A percentile compares a stretch with the other conserved stretches of the same genome.
These are phyloP conservation scores for Montifringilla adamsi DNA, from an alignment of 2,113 vertebrate genomes.

Conservation along the genomic window DNA sequence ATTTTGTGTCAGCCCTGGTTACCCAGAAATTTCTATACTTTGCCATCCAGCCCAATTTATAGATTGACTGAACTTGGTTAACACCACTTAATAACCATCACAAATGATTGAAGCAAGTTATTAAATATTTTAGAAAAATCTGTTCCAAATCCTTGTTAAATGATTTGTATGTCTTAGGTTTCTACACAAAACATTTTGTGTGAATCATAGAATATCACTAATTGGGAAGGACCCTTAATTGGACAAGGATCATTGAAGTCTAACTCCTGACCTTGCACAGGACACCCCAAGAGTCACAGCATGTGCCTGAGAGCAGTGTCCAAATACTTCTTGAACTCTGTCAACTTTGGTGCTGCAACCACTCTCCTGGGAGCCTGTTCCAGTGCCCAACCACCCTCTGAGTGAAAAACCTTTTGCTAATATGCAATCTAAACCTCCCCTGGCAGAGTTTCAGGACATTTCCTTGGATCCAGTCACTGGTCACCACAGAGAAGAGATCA, in stretches of 20 bases:
- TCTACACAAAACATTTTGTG: not conserved
- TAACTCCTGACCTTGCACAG: not conserved
- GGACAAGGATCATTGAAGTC: not conserved
- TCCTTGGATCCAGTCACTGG: not conserved
- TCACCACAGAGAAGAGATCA: not conserved
- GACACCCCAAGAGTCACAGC: not conserved
- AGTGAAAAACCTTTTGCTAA: not conserved
- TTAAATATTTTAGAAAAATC: not conserved
- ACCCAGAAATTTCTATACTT: not conserved
- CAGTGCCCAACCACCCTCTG: rapidly evolving
- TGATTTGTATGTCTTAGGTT: not conserved
- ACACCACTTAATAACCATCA: not conserved
- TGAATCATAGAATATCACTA: not conserved
- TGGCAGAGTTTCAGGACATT: not conserved
- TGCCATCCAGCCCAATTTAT: not conserved
- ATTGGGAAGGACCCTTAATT: not conserved
- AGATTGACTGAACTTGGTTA: not conserved
- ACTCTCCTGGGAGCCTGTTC: not conserved
- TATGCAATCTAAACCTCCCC: not conserved
- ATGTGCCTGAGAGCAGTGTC: not conserved
- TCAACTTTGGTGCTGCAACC: not conserved
- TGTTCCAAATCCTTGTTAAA: not conserved
- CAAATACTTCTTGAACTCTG: not conserved
- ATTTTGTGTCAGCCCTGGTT: conserved; percentile 1
- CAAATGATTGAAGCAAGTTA: not conserved